phyloP scores from a whole-genome alignment of 2,888 invertebrate genomes.

The Andricus curvator region DNA sequence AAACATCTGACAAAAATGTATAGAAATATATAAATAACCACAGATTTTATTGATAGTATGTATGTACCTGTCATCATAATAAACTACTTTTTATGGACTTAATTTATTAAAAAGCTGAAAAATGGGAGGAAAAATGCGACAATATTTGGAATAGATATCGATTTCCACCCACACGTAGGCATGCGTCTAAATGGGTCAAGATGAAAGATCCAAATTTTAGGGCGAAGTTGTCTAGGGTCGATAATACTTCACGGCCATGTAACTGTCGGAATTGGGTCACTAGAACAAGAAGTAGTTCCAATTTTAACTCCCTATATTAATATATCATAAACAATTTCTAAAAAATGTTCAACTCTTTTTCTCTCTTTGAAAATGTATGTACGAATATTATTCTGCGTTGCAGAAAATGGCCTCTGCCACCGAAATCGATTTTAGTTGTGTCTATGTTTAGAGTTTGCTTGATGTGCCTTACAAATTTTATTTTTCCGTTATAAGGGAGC shows the following conservation, averaged over 20 bases:
- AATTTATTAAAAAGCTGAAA: background rate
- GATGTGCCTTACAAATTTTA: too few relatives aligned
- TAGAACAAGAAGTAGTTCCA: background rate
- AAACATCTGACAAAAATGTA: too few relatives aligned
- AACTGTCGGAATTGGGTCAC: background rate
- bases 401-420: too few relatives aligned
- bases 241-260: background rate
- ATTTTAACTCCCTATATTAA: background rate
- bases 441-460: too few relatives aligned
- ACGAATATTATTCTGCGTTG: too few relatives aligned
- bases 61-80: background rate
- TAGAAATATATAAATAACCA: background rate
- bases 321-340: background rate
- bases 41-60: background rate
- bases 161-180: background rate
- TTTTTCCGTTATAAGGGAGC: too few relatives aligned
- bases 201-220: background rate
- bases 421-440: too few relatives aligned
- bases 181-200: background rate
- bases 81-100: background rate
- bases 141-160: background rate
- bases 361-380: background rate
- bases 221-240: conserved; percentile 8
- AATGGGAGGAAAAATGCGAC: background rate
- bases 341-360: background rate